phyloP scores from a whole-genome alignment of 1,140 invertebrate species.

The Zaprionus gabonicus region DNA sequence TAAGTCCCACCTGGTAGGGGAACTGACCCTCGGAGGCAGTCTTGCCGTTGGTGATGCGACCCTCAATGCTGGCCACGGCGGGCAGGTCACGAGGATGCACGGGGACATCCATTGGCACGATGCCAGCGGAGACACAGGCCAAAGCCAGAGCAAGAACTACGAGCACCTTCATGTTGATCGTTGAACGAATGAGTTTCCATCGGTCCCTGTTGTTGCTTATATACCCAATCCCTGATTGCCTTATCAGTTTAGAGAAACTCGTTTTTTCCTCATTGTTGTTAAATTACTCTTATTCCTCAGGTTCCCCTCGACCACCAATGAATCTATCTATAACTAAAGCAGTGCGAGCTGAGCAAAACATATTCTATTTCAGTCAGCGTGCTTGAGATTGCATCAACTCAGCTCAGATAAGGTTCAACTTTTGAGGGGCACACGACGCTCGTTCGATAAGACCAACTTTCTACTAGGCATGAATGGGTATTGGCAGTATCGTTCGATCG shows the following conservation, averaged over 20 bases:
- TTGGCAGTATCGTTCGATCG: no score
- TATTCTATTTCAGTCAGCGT: not conserved
- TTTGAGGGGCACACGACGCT: not conserved
- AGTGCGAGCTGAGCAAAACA: not conserved
- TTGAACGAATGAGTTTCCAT: slow-evolving; percentile 54
- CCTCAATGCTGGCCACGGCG: slow-evolving; percentile 46
- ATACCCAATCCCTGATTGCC: slow-evolving; percentile 15
- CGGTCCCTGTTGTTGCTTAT: slow-evolving; percentile 25
- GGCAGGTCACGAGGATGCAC: slow-evolving; percentile 63
- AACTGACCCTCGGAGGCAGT: slow-evolving; percentile 82
- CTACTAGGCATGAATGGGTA: not conserved
- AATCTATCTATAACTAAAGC: not conserved
- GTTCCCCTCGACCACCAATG: not conserved
- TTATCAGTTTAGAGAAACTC: not conserved
- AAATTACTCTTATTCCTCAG: not conserved
- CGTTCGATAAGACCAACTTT: not conserved
- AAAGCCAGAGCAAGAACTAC: slow-evolving; percentile 70
- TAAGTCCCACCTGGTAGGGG: slow-evolving; percentile 85
- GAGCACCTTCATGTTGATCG: slow-evolving; percentile 74
- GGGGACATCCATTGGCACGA: slow-evolving; percentile 47
- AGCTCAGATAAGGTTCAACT: not conserved
- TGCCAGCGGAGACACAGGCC: slow-evolving; percentile 66
- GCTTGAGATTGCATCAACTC: not conserved
- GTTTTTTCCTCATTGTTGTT: not conserved
- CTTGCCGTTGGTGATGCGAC: slow-evolving; percentile 76